phyloP scores from a whole-genome alignment of 1,140 invertebrate genomes.

The Hyles vespertilio region DNA sequence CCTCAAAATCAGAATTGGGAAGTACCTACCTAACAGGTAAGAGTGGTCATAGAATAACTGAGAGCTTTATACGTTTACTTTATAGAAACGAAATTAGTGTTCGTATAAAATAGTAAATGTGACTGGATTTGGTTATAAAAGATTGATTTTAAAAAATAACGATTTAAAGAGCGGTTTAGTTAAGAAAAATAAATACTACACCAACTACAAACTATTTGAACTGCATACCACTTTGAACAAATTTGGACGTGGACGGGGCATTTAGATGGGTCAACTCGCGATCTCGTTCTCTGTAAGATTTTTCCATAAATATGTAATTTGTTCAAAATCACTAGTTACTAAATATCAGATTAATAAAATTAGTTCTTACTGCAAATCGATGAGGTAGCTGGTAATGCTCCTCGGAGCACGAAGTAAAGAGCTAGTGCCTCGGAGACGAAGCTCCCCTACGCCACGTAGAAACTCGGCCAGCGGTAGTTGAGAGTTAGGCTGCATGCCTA shows the following conservation, averaged over 20 bases:
- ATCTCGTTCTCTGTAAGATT: conserved; percentile 20
- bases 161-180: too few species aligned
- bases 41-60: too few species aligned
- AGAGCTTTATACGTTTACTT: too few species aligned
- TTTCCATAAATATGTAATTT: not conserved
- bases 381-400: conserved; percentile 36
- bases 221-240: not conserved
- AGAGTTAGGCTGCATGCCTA: conserved; percentile 47
- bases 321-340: too few species aligned
- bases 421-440: conserved; percentile 63
- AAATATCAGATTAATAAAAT: too few species aligned
- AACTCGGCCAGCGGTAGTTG: conserved; percentile 55
- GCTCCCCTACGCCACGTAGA: conserved; percentile 56
- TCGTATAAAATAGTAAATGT: too few species aligned
- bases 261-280: conserved; percentile 10
- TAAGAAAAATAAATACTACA: too few species aligned
- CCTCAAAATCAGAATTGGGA: too few species aligned
- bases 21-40: too few species aligned
- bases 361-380: conserved; percentile 43
- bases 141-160: too few species aligned
- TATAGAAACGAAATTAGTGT: too few species aligned
- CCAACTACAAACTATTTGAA: not conserved
- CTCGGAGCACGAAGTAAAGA: conserved; percentile 51
- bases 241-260: conserved; percentile 17
- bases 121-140: too few species aligned